These are phyloP conservation scores for Tachina lurida DNA, from an alignment of 2,888 invertebrate genomes.

Conservation along the genomic window DNA sequence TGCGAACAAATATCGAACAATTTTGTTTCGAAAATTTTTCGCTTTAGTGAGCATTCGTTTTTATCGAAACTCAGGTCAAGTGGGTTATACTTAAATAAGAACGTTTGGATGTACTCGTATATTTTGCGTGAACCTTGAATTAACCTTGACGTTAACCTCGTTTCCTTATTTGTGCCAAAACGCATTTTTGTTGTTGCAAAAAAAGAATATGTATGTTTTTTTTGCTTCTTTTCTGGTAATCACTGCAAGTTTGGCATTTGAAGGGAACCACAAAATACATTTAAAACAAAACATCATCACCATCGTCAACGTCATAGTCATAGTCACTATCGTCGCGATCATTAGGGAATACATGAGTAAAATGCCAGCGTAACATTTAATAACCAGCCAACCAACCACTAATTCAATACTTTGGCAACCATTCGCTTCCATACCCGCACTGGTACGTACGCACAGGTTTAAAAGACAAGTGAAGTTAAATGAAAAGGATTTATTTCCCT, in stretches of 20 bases:
- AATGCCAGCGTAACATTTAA: slow-evolving; percentile 66
- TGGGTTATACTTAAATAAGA: not conserved
- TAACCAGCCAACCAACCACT: slow-evolving; percentile 48
- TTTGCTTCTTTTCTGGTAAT: slow-evolving; percentile 36
- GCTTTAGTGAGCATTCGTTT: too few relatives aligned
- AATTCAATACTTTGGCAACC: slow-evolving; percentile 32
- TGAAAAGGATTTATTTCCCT: not conserved
- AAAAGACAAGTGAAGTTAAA: not conserved
- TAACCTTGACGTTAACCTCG: slow-evolving; percentile 76
- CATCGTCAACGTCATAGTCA: slow-evolving; percentile 21
- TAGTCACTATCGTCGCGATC: slow-evolving; percentile 33
- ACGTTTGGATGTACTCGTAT: slow-evolving; percentile 10
- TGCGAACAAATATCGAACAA: too few relatives aligned
- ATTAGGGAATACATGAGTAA: slow-evolving; percentile 56
- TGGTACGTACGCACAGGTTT: not conserved
- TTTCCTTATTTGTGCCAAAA: slow-evolving; percentile 18
- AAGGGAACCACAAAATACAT: slow-evolving; percentile 39
- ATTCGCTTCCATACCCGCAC: not conserved
- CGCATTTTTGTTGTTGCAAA: slow-evolving; percentile 35
- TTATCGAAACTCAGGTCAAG: too few relatives aligned
- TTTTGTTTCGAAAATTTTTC: too few relatives aligned
- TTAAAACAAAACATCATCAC: slow-evolving; percentile 51
- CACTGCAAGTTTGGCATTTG: slow-evolving; percentile 53
- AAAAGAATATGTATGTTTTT: slow-evolving; percentile 2
- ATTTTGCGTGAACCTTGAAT: slow-evolving; percentile 77